Conservation (phyloP, 2,797 vertebrate genomes). For the Spinibarbus caldwelli region DNA sequence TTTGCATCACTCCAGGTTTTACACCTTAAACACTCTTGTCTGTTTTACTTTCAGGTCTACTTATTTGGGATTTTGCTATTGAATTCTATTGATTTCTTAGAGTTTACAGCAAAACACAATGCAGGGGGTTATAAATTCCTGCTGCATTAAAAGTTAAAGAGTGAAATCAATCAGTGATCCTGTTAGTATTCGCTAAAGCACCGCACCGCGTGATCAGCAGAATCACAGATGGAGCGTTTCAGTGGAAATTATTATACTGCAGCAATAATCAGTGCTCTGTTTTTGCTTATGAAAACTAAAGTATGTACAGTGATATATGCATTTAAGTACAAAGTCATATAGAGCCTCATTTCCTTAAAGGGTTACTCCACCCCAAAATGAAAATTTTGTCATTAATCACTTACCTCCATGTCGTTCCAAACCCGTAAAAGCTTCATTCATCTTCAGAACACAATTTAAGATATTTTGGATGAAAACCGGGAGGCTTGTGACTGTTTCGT, state of each 20-base stretch:
- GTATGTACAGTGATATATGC: not conserved
- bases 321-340: not conserved
- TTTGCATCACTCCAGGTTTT: no score
- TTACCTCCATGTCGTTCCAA: no score
- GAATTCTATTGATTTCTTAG: conserved; percentile 4
- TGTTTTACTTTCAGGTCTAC: conserved; percentile 6
- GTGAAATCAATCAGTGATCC: not conserved
- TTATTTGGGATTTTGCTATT: conserved; percentile 1
- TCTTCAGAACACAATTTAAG: no score
- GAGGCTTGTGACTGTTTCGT: no score
- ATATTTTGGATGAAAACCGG: no score
- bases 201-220: not conserved
- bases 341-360: not conserved
- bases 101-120: not conserved
- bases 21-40: not conserved
- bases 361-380: no score
- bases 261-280: not conserved
- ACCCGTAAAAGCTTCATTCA: no score
- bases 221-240: not conserved
- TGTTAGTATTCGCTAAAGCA: not conserved
- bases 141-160: conserved; percentile 14
- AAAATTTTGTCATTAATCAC: no score
- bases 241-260: not conserved
- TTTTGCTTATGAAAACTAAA: conserved; percentile 14
- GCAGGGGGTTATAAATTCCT: conserved; percentile 1